Evolutionary conservation across 2,888 invertebrate genomes (phyloP).

Genomic region (Patella pellucida): DNA sequence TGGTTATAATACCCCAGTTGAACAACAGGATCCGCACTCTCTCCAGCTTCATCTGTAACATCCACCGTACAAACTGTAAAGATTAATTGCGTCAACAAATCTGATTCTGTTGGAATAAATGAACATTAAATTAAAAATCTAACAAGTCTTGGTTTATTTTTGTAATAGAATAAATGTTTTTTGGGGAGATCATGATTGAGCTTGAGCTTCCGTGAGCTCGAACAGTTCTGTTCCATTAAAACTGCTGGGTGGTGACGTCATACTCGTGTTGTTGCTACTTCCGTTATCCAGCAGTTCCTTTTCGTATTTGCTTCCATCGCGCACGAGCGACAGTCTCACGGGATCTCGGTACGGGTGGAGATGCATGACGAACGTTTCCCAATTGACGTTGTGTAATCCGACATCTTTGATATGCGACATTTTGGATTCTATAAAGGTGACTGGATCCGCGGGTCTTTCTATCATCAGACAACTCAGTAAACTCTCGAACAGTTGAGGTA

Average conservation of each 20-base stretch:
- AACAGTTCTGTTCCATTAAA: slow-evolving; percentile 60
- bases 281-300: slow-evolving; percentile 48
- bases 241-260: slow-evolving; percentile 20
- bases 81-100: no score
- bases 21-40: no score
- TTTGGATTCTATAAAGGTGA: slow-evolving; percentile 62
- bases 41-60: no score
- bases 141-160: no score
- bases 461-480: slow-evolving; percentile 66
- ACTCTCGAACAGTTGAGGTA: slow-evolving; percentile 68
- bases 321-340: slow-evolving; percentile 48
- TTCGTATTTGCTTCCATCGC: slow-evolving; percentile 60
- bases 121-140: no score
- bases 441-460: slow-evolving; percentile 66
- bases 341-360: slow-evolving; percentile 65
- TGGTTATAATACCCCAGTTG: no score
- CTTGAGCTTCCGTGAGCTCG: slow-evolving; percentile 58
- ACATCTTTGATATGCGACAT: slow-evolving; percentile 60
- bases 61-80: no score
- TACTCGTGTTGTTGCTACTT: slow-evolving; percentile 14
- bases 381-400: slow-evolving; percentile 66
- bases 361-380: slow-evolving; percentile 67
- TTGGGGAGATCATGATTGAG: slow-evolving; percentile 34
- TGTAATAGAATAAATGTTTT: background rate
- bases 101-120: no score